These are phyloP conservation scores for Calliopsis andreniformis DNA, from an alignment of 1,140 invertebrate species.

Conservation along the genomic window DNA sequence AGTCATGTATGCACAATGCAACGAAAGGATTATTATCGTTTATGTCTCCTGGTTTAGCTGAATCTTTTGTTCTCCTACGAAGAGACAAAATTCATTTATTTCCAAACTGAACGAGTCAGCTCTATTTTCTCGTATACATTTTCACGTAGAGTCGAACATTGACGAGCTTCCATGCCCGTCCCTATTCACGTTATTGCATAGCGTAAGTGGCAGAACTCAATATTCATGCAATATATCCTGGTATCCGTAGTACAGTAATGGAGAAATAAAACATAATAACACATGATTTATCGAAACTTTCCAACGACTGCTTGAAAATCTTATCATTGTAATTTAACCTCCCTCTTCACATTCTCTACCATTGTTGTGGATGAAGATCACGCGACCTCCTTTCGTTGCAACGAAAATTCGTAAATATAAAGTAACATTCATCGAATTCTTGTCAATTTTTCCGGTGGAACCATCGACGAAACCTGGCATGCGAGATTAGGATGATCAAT, in stretches of 20 bases:
- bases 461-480: too few relatives aligned
- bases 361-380: conserved; percentile 33
- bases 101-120: neutral
- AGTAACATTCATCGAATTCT: neutral
- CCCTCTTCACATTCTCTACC: conserved; percentile 39
- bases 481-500: neutral
- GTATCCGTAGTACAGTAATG: neutral
- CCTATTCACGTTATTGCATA: conserved; percentile 32
- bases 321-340: conserved; percentile 38
- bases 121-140: neutral
- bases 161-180: conserved; percentile 31
- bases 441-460: neutral
- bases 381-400: neutral
- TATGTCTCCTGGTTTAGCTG: too few relatives aligned
- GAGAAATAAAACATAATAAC: conserved; percentile 25
- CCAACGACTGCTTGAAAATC: conserved; percentile 10
- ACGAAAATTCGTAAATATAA: conserved; percentile 16
- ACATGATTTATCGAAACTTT: conserved; percentile 37
- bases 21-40: too few relatives aligned
- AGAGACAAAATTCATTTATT: neutral
- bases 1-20: too few relatives aligned
- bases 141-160: conserved; percentile 13
- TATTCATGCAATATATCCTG: conserved; percentile 55
- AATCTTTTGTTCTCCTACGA: too few relatives aligned
- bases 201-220: conserved; percentile 44